Percentiles rank a stretch among this genome's conserved stretches.
Evolutionary conservation across 2,113 vertebrate genomes (phyloP).

Genomic region (Pangasianodon hypophthalmus): DNA sequence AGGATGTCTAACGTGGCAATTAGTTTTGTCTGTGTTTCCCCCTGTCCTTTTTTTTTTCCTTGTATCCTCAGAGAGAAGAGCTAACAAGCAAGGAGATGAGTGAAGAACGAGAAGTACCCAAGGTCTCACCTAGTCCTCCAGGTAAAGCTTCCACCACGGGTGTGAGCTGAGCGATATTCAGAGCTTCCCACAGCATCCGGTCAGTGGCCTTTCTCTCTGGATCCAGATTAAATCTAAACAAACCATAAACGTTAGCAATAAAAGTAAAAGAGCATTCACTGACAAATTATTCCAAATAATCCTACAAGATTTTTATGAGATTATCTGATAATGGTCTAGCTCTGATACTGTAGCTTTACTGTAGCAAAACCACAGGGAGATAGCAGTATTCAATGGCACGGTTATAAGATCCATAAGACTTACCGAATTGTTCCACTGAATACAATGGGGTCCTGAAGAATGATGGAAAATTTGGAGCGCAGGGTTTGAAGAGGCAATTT

Average conservation of each 20-base stretch:
- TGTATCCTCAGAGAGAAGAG: background rate
- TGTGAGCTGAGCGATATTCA: conserved; percentile 98
- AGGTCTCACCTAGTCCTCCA: conserved; percentile 86
- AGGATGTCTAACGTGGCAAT: background rate
- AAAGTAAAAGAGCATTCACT: background rate
- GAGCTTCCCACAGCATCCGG: conserved; percentile 92
- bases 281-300: background rate
- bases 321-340: background rate
- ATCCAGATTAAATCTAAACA: conserved; percentile 93
- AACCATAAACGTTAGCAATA: background rate
- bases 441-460: conserved; percentile 94
- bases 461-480: conserved; percentile 94
- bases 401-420: conserved; percentile 10
- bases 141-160: conserved; percentile 91
- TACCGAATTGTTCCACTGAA: conserved; percentile 96
- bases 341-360: background rate
- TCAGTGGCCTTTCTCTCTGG: conserved; percentile 94
- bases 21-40: background rate
- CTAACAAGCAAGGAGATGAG: background rate
- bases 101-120: background rate
- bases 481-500: conserved; percentile 91
- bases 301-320: background rate
- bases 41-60: background rate
- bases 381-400: background rate
- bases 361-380: background rate